Conservation (phyloP, 2,888 invertebrate genomes). For the Pammene fasciana region DNA sequence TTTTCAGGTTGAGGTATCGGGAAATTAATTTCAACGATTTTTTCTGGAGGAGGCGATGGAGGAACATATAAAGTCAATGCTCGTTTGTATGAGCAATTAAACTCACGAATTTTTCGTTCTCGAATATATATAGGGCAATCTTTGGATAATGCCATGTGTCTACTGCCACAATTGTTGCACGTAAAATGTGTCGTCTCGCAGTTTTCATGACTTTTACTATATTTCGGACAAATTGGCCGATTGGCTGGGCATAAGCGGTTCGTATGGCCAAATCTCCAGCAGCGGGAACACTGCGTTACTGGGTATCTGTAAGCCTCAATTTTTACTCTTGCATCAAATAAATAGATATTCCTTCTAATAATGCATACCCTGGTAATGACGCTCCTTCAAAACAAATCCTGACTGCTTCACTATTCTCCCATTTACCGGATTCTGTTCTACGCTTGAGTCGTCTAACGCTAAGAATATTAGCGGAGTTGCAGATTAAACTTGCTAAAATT, state of each 20-base stretch:
- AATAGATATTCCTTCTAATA: too few relatives aligned
- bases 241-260: background rate
- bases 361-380: background rate
- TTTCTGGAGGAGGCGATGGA: too few relatives aligned
- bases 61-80: too few relatives aligned
- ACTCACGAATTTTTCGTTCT: too few relatives aligned
- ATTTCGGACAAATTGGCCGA: background rate
- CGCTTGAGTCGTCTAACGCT: background rate
- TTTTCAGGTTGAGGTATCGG: too few relatives aligned
- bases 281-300: background rate
- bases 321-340: background rate
- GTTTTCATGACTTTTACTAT: background rate
- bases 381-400: background rate
- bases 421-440: background rate
- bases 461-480: background rate
- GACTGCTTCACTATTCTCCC: background rate
- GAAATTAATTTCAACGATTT: too few relatives aligned
- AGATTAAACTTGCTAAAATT: background rate
- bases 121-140: too few relatives aligned
- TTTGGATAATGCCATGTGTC: too few relatives aligned
- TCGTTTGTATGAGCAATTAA: too few relatives aligned
- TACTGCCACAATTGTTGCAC: too few relatives aligned
- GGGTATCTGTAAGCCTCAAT: constrained; percentile 1
- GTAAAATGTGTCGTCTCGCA: too few relatives aligned
- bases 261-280: background rate